phyloP scores from a whole-genome alignment of 2,797 vertebrate species.

The Helarctos malayanus region DNA sequence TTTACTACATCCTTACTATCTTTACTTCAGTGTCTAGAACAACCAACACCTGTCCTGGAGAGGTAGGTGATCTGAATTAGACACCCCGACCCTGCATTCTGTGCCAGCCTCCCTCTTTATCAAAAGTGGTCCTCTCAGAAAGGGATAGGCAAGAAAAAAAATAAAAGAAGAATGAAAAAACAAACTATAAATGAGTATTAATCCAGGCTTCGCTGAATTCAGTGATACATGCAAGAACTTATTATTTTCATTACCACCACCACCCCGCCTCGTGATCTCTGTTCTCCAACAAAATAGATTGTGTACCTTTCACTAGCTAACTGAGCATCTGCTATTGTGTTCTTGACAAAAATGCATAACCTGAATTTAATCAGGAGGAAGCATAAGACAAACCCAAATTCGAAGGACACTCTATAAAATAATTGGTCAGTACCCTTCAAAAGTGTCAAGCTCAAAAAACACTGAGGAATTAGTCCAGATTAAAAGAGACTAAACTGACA shows the following conservation, averaged over 20 bases:
- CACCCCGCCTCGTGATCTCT: neutral
- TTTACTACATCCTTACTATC: neutral
- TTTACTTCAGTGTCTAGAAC: neutral
- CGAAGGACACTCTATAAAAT: neutral
- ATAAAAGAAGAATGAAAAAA: slow-evolving; percentile 15
- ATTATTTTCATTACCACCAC: slow-evolving; percentile 13
- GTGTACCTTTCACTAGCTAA: neutral
- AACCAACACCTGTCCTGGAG: neutral
- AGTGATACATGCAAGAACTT: neutral
- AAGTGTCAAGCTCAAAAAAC: neutral
- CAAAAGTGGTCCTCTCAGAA: neutral
- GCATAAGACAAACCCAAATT: neutral
- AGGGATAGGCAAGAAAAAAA: neutral
- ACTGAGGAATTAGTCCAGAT: neutral
- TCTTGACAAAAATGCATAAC: slow-evolving; percentile 49
- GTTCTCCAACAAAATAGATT: slow-evolving; percentile 45
- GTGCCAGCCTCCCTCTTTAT: neutral
- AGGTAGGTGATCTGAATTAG: neutral
- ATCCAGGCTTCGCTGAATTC: neutral
- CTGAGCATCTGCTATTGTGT: neutral
- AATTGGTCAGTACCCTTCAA: neutral
- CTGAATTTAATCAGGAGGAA: slow-evolving; percentile 28
- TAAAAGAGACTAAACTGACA: neutral
- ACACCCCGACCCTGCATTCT: neutral
- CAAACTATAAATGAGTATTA: slow-evolving; percentile 16